Conservation (phyloP, 2,113 vertebrate species). For the rat (Rattus norvegicus) region DNA sequence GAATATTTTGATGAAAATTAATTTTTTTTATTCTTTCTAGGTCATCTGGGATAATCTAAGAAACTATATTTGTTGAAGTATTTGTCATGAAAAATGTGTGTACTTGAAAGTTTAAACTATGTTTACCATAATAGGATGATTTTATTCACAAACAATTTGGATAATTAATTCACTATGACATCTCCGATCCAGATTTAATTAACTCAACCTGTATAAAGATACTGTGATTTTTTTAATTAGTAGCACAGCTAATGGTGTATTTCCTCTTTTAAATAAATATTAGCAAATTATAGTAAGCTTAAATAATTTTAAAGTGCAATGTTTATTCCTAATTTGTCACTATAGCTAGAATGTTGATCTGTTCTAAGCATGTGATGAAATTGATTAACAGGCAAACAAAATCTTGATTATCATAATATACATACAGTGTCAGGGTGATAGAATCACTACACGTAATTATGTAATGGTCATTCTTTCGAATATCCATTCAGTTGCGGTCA, state of each 20-base stretch:
- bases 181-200: conserved; percentile 67
- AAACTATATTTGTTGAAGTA: conserved; percentile 22
- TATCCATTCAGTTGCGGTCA: not conserved
- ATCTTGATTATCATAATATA: conserved; percentile 17
- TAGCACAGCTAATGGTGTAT: conserved; percentile 32
- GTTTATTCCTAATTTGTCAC: not conserved
- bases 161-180: conserved; percentile 68
- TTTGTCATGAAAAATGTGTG: conserved; percentile 36
- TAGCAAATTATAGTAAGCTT: conserved; percentile 49
- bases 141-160: conserved; percentile 50
- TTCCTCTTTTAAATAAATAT: conserved; percentile 54
- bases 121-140: conserved; percentile 60
- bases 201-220: conserved; percentile 62
- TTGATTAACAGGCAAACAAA: not conserved
- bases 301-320: conserved; percentile 36
- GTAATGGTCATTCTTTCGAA: not conserved
- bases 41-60: not conserved
- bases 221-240: conserved; percentile 21
- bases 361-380: not conserved
- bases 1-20: not conserved
- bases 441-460: not conserved
- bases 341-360: conserved; percentile 16
- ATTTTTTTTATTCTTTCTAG: not conserved
- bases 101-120: conserved; percentile 45
- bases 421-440: not conserved